Evolutionary conservation across 2,797 vertebrate species (phyloP).

Genomic region (Bradypus variegatus): DNA sequence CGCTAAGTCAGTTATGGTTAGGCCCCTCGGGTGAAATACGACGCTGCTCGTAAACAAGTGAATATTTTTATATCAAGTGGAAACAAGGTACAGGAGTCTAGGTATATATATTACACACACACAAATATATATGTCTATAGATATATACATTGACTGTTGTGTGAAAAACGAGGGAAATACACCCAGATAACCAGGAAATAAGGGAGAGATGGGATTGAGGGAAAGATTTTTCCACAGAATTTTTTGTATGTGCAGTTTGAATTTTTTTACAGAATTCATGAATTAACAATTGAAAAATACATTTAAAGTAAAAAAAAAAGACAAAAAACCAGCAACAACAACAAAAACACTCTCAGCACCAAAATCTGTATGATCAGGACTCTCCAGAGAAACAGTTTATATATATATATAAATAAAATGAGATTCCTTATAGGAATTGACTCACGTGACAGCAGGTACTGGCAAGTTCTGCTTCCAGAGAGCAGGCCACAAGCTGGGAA

Average conservation of each 20-base stretch:
- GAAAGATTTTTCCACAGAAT: neutral
- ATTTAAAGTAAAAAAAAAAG: neutral
- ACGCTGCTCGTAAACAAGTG: neutral
- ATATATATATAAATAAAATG: no score
- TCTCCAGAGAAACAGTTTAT: no score
- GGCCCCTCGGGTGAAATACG: neutral
- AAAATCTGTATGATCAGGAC: no score
- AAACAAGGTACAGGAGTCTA: neutral
- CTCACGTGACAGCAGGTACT: no score
- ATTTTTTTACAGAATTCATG: neutral
- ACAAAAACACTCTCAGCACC: no score
- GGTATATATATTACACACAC: neutral
- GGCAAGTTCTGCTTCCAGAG: no score
- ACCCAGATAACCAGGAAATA: neutral
- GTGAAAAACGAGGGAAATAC: neutral
- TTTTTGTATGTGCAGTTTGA: neutral
- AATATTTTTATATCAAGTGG: neutral
- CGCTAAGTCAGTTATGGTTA: neutral
- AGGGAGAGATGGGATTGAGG: neutral
- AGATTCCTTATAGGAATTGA: no score
- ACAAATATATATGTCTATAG: no score
- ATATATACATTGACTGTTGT: neutral
- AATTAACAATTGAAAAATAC: conserved; percentile 1
- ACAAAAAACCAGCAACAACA: no score
- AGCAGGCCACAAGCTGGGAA: no score